Conservation (phyloP, 2,888 invertebrate genomes). For the Lasioglossum malachurum region DNA sequence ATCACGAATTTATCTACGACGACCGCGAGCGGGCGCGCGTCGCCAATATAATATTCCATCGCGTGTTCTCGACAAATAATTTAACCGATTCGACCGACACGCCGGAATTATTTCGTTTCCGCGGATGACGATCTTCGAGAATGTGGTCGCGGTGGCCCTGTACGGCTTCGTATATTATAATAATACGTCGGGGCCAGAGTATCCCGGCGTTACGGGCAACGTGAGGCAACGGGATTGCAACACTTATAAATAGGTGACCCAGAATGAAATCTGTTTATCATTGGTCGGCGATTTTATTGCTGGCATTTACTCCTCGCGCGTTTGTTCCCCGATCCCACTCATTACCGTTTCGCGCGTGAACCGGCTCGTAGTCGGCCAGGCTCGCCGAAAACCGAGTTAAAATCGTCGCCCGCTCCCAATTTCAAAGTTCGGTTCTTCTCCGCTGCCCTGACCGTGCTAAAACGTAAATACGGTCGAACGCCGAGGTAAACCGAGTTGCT, state of each 20-base stretch:
- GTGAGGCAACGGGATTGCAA: slow-evolving; percentile 73
- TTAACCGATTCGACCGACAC: background rate
- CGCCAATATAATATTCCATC: background rate
- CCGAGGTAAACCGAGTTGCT: background rate
- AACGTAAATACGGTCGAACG: background rate
- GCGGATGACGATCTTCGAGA: background rate
- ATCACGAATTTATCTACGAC: background rate
- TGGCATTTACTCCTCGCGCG: slow-evolving; percentile 66
- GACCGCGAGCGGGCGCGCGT: background rate
- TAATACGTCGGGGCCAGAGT: slow-evolving; percentile 67
- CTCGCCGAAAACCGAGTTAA: slow-evolving; percentile 35
- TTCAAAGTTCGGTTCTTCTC: background rate
- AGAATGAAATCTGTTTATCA: slow-evolving; percentile 78
- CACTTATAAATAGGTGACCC: slow-evolving; percentile 80
- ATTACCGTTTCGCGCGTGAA: slow-evolving; percentile 65
- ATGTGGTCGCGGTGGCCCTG: slow-evolving; percentile 28
- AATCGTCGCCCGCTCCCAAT: slow-evolving; percentile 20
- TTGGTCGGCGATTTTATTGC: slow-evolving; percentile 76
- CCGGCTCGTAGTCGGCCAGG: slow-evolving; percentile 44
- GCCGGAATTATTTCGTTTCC: background rate
- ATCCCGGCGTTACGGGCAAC: slow-evolving; percentile 70
- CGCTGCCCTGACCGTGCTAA: background rate
- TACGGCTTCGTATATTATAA: slow-evolving; percentile 53
- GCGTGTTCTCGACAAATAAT: background rate
- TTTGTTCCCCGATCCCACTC: slow-evolving; percentile 61